Percentiles rank a stretch among this genome's conserved stretches.
These are phyloP conservation scores for Fulica atra DNA, from an alignment of 2,113 vertebrate species.

Conservation along the genomic window DNA sequence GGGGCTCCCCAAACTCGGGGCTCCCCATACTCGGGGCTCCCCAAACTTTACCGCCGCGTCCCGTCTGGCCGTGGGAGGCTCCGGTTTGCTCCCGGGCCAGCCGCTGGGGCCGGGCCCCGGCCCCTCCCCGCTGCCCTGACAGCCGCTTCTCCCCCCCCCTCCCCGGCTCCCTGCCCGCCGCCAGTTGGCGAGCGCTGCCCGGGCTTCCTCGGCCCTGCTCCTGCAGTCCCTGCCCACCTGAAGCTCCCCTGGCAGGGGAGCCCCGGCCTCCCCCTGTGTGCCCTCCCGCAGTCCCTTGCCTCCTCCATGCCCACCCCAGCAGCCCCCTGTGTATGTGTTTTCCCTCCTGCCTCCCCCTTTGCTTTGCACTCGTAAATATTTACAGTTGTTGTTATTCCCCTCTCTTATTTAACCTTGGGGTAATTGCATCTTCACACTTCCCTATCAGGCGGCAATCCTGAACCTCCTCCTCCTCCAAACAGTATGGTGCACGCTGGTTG, in stretches of 20 bases:
- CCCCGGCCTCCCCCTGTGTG: neutral
- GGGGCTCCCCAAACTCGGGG: too few species aligned
- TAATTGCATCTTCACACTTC: neutral
- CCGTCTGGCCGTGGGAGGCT: neutral
- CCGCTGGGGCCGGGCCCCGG: neutral
- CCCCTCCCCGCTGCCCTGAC: neutral
- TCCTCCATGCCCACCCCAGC: neutral
- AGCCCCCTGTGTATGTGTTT: neutral
- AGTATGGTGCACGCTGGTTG: neutral
- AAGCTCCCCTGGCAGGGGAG: neutral
- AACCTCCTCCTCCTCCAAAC: neutral
- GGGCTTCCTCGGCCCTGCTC: neutral
- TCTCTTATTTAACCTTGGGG: neutral
- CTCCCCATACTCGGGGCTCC: neutral
- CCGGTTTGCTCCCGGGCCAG: too few species aligned
- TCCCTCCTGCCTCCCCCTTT: neutral
- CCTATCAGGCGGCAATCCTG: neutral
- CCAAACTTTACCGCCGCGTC: neutral
- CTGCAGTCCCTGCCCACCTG: neutral
- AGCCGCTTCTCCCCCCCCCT: neutral
- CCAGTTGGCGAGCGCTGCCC: rapidly evolving
- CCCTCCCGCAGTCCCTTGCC: neutral
- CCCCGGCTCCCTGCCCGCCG: neutral
- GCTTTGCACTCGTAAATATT: neutral
- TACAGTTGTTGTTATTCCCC: neutral